Conservation (phyloP, 2,888 invertebrate species). For the Mesorhabditis sp. region DNA sequence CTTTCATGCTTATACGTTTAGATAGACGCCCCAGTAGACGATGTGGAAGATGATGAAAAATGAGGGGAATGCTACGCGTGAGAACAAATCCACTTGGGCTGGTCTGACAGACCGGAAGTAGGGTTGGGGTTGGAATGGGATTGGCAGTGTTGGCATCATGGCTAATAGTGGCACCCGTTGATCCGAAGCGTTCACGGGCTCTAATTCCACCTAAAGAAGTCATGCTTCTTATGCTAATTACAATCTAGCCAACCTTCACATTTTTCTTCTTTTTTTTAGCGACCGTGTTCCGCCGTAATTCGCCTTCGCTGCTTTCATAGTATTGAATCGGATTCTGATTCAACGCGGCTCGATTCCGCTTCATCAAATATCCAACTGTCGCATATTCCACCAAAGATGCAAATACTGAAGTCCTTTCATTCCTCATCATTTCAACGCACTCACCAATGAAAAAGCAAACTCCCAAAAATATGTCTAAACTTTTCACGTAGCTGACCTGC, state of each 20-base stretch:
- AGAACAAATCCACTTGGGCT: slow-evolving; percentile 47
- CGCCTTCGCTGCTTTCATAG: slow-evolving; percentile 33
- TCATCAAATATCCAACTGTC: slow-evolving; percentile 55
- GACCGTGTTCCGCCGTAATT: neutral
- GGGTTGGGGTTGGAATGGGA: slow-evolving; percentile 31
- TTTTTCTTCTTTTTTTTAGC: neutral
- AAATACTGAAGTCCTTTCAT: slow-evolving; percentile 41
- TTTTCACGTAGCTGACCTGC: slow-evolving; percentile 58
- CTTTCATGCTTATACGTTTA: neutral
- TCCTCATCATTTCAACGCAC: slow-evolving; percentile 7
- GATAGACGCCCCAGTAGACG: slow-evolving; percentile 42
- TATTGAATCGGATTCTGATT: slow-evolving; percentile 35
- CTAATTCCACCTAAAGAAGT: neutral
- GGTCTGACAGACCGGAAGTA: slow-evolving; percentile 28
- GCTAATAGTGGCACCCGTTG: slow-evolving; percentile 34
- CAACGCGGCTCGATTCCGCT: slow-evolving; percentile 35
- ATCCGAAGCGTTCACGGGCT: slow-evolving; percentile 16
- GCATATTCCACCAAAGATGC: slow-evolving; percentile 56
- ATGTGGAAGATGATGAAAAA: slow-evolving; percentile 53
- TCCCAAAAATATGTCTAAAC: slow-evolving; percentile 59
- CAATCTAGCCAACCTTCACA: neutral
- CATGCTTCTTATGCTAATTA: neutral
- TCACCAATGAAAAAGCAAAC: slow-evolving; percentile 59
- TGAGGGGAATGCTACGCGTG: slow-evolving; percentile 49
- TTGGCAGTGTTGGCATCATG: slow-evolving; percentile 36